Conservation (phyloP, 1,140 invertebrate genomes). For the Coenobita brevimanus region DNA sequence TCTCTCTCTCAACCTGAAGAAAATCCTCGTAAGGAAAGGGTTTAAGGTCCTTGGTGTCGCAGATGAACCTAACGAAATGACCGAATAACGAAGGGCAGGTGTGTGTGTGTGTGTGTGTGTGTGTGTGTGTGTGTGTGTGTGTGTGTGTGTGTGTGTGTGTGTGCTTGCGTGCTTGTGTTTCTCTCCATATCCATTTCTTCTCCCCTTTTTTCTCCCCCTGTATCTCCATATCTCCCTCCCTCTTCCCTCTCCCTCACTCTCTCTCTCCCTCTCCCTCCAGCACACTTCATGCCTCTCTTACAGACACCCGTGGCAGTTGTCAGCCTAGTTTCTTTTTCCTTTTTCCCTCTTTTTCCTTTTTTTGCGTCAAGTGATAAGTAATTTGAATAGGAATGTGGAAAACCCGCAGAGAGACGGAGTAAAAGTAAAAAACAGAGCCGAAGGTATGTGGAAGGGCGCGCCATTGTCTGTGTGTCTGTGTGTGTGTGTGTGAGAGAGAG, state of each 20-base stretch:
- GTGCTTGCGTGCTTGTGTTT: too few species aligned
- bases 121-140: slow-evolving; percentile 6
- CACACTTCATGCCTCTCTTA: too few species aligned
- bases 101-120: not conserved
- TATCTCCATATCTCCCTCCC: too few species aligned
- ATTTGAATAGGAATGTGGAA: not conserved
- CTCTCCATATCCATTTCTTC: not conserved
- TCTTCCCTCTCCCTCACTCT: not conserved
- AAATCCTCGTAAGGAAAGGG: not conserved
- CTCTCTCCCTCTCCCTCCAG: slow-evolving; percentile 23
- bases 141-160: slow-evolving; percentile 9
- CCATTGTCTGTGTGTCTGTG: too few species aligned
- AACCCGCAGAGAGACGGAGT: not conserved
- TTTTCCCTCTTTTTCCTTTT: slow-evolving; percentile 9
- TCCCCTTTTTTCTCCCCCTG: not conserved
- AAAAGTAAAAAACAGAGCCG: too few species aligned
- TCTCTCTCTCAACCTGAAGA: not conserved
- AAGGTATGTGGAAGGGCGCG: too few species aligned
- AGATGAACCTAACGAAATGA: not conserved
- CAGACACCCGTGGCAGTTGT: too few species aligned
- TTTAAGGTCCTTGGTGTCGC: not conserved
- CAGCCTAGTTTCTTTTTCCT: not conserved
- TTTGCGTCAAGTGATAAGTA: not conserved
- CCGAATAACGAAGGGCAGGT: not conserved
- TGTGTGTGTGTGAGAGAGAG: not conserved